Percentiles rank a stretch among this genome's conserved stretches.
Conservation (phyloP, 2,888 invertebrate species). For the Drosophila peninsularis region DNA sequence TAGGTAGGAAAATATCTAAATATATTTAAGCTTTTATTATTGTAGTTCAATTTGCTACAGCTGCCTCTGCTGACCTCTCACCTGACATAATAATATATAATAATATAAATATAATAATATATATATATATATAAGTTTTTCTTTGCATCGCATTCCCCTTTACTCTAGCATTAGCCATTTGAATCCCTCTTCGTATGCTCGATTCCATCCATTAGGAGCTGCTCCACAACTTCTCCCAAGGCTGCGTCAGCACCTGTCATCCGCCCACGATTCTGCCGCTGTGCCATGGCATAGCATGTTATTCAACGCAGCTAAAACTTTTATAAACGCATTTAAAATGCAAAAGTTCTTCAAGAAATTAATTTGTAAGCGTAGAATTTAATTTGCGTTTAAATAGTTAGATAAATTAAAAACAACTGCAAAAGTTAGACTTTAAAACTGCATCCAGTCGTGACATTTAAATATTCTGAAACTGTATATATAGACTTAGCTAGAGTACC, state of each 20-base stretch:
- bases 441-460: neutral
- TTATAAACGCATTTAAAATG: slow-evolving; percentile 3
- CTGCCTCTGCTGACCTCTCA: neutral
- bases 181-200: neutral
- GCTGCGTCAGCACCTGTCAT: neutral
- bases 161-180: neutral
- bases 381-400: slow-evolving; percentile 3
- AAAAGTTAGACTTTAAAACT: neutral
- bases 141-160: neutral
- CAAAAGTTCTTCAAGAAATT: slow-evolving; percentile 1
- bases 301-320: slow-evolving; percentile 5
- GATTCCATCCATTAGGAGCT: neutral
- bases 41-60: too few relatives aligned
- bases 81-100: neutral
- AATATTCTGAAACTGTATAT: neutral
- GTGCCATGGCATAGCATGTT: neutral
- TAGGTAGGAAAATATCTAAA: too few relatives aligned
- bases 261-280: neutral
- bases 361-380: neutral
- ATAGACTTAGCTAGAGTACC: too few relatives aligned
- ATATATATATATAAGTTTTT: neutral
- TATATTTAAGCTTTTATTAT: too few relatives aligned
- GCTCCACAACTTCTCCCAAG: neutral
- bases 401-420: neutral
- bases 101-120: too few relatives aligned